These are phyloP conservation scores for Pandemis corylana DNA, from an alignment of 2,888 invertebrate species.

Conservation along the genomic window DNA sequence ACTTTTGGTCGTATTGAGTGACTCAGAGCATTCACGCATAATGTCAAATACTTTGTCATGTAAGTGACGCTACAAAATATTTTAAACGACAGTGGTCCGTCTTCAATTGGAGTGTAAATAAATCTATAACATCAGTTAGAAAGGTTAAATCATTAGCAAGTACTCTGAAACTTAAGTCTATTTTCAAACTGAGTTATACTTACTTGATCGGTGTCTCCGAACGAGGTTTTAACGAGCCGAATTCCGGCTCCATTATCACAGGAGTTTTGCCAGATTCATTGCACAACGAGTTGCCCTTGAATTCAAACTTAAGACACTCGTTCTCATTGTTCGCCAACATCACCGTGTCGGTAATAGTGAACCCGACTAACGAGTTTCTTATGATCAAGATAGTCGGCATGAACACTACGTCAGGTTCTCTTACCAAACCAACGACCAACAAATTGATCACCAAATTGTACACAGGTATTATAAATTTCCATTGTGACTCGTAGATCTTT, in stretches of 20 bases:
- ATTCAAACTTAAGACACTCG: conserved; percentile 78
- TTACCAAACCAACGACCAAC: conserved; percentile 86
- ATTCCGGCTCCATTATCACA: conserved; percentile 78
- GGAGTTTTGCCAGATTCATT: conserved; percentile 82
- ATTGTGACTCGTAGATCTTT: conserved; percentile 86
- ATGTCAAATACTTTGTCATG: conserved; percentile 76
- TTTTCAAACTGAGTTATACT: conserved; percentile 45
- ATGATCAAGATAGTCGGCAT: conserved; percentile 85
- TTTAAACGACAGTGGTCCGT: conserved; percentile 83
- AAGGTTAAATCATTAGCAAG: background rate
- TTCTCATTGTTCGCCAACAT: conserved; percentile 83
- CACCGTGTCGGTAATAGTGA: conserved; percentile 72
- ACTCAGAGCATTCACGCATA: conserved; percentile 82
- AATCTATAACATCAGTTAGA: conserved; percentile 67
- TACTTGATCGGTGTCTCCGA: conserved; percentile 82
- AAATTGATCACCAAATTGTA: conserved; percentile 83
- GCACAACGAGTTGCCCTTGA: conserved; percentile 82
- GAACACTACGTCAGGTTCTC: conserved; percentile 87
- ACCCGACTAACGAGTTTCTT: conserved; percentile 86
- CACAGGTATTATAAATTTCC: conserved; percentile 86
- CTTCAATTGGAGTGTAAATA: conserved; percentile 80
- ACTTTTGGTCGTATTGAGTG: conserved; percentile 81
- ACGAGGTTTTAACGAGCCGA: conserved; percentile 77
- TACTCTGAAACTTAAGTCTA: background rate
- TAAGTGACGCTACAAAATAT: conserved; percentile 83